Percentiles rank a stretch among this genome's conserved stretches.
phyloP scores from a whole-genome alignment of 2,888 invertebrate genomes.

The Phania funesta region DNA sequence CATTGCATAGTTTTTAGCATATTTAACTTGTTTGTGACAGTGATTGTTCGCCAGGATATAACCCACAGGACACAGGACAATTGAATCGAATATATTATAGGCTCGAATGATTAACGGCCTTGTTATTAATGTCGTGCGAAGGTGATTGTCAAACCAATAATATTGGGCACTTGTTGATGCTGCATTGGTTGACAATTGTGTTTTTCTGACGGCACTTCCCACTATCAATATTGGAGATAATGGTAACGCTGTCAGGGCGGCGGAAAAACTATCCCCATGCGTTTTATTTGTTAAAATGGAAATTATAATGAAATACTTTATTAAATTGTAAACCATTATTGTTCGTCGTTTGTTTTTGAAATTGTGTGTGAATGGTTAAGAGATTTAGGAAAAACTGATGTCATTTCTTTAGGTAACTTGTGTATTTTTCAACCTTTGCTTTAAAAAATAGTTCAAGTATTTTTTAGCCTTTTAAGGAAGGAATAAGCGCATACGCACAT shows the following conservation, averaged over 20 bases:
- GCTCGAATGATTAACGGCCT: slow-evolving; percentile 70
- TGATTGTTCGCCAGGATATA: slow-evolving; percentile 75
- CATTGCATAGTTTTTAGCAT: slow-evolving; percentile 49
- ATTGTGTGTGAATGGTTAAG: slow-evolving; percentile 5
- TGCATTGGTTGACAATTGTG: slow-evolving; percentile 14
- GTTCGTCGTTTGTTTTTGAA: background rate
- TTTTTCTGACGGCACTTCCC: background rate
- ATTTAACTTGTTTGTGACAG: slow-evolving; percentile 74
- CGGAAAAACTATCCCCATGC: background rate
- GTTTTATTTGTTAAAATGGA: slow-evolving; percentile 15
- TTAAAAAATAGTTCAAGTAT: too few species aligned
- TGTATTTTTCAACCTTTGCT: too few species aligned
- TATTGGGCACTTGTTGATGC: slow-evolving; percentile 42
- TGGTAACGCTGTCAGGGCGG: background rate
- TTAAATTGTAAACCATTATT: slow-evolving; percentile 27
- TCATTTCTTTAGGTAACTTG: too few species aligned
- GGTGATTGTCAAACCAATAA: slow-evolving; percentile 17
- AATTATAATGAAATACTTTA: slow-evolving; percentile 49
- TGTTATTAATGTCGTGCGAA: background rate
- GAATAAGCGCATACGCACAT: too few species aligned
- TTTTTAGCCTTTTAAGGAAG: too few species aligned
- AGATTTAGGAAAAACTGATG: too few species aligned
- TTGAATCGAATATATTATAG: slow-evolving; percentile 74
- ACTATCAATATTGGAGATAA: background rate
- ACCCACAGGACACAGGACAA: slow-evolving; percentile 72